Conservation (phyloP, 2,113 vertebrate species). For the Archilochus colubris region DNA sequence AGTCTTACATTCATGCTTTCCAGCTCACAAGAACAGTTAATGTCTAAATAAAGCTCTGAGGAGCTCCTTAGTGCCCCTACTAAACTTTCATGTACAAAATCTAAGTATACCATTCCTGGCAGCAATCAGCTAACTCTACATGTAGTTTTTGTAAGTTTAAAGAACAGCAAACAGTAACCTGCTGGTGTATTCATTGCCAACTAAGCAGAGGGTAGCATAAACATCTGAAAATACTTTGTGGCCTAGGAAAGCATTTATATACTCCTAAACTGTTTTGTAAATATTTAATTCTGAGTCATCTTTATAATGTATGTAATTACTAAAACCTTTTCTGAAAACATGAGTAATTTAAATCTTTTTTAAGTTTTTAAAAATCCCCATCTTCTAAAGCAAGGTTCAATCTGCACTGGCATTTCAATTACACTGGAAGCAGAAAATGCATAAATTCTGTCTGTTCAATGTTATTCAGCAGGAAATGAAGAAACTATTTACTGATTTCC, state of each 20-base stretch:
- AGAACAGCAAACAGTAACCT: background rate
- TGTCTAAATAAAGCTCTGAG: background rate
- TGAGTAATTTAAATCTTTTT: background rate
- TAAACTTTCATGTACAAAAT: background rate
- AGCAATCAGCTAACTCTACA: background rate
- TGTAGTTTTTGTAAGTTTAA: background rate
- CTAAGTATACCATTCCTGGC: background rate
- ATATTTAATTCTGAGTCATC: background rate
- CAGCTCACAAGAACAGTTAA: background rate
- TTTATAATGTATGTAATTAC: background rate
- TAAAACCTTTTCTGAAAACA: background rate
- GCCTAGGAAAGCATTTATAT: background rate
- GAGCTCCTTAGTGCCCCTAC: background rate
- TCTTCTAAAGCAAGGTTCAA: background rate
- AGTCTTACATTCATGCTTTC: background rate
- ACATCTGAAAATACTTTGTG: background rate
- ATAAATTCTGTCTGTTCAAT: background rate
- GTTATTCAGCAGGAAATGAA: background rate
- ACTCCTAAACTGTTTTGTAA: background rate
- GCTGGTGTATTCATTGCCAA: background rate
- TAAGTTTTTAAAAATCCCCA: background rate
- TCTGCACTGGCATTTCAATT: background rate
- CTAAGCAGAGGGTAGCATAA: background rate
- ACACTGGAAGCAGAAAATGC: background rate
- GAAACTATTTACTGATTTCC: background rate